phyloP scores from a whole-genome alignment of 1,140 invertebrate genomes.

The Anthonomus grandis region DNA sequence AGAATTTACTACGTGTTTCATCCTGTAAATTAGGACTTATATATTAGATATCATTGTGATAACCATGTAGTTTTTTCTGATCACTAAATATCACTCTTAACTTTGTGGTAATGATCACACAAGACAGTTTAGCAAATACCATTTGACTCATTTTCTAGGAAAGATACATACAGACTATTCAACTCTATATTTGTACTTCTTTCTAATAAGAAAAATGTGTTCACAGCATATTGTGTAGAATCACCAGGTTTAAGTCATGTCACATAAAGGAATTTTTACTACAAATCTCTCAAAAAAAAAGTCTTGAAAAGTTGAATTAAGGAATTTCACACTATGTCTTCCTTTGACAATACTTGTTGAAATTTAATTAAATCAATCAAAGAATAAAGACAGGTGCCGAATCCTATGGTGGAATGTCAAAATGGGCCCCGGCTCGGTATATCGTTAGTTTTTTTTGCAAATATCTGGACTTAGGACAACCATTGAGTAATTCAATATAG shows the following conservation, averaged over 20 bases:
- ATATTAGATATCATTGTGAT: not conserved
- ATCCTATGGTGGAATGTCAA: too few species aligned
- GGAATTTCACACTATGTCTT: not conserved
- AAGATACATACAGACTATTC: not conserved
- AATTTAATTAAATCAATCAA: too few species aligned
- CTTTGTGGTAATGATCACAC: not conserved
- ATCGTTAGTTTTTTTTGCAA: too few species aligned
- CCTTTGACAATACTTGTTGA: not conserved
- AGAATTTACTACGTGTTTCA: conserved; percentile 1
- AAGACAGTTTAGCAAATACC: not conserved
- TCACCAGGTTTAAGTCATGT: not conserved
- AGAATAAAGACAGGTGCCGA: too few species aligned
- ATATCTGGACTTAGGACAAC: too few species aligned
- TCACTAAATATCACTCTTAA: conserved; percentile 1
- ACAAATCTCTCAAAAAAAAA: not conserved
- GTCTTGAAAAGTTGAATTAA: not conserved
- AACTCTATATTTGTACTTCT: not conserved
- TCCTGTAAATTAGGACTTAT: not conserved
- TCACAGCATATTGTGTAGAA: not conserved
- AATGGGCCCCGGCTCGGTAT: too few species aligned
- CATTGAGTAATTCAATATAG: too few species aligned
- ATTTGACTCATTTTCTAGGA: not conserved
- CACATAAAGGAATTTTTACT: not conserved
- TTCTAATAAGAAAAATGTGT: not conserved
- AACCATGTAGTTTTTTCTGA: not conserved